phyloP scores from a whole-genome alignment of 2,113 vertebrate genomes.

The Chlamydotis undulata region DNA sequence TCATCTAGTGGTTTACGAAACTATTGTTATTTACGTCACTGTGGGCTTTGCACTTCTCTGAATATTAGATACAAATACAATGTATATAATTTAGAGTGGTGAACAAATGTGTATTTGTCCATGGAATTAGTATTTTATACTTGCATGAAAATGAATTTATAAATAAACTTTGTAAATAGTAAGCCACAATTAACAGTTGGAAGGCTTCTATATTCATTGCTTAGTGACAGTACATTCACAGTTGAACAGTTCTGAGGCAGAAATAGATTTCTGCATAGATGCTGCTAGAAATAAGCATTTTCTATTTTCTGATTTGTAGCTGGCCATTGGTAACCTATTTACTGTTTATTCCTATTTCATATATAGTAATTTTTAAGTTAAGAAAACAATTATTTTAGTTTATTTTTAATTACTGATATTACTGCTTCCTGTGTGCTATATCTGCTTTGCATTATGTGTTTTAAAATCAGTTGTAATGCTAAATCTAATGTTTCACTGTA shows the following conservation, averaged over 20 bases:
- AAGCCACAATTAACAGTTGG: slow-evolving; percentile 1
- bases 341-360: not conserved
- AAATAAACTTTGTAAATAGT: slow-evolving; percentile 68
- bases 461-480: not conserved
- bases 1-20: slow-evolving; percentile 51
- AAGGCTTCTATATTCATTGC: slow-evolving; percentile 23
- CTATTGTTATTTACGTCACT: slow-evolving; percentile 48
- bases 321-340: not conserved
- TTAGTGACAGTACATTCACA: not conserved
- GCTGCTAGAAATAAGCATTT: not conserved
- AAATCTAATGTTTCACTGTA: not conserved
- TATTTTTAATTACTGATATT: not conserved
- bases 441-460: not conserved
- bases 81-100: slow-evolving; percentile 48
- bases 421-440: not conserved
- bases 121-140: slow-evolving; percentile 59
- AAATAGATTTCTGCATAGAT: not conserved
- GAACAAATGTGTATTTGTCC: slow-evolving; percentile 56
- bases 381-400: not conserved
- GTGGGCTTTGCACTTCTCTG: slow-evolving; percentile 66
- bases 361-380: not conserved
- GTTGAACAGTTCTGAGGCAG: not conserved
- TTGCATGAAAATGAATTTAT: slow-evolving; percentile 62
- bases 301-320: not conserved
- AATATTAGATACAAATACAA: slow-evolving; percentile 57